Evolutionary conservation across 1,140 invertebrate genomes (phyloP).

Genomic region (Drosophila seguyi): DNA sequence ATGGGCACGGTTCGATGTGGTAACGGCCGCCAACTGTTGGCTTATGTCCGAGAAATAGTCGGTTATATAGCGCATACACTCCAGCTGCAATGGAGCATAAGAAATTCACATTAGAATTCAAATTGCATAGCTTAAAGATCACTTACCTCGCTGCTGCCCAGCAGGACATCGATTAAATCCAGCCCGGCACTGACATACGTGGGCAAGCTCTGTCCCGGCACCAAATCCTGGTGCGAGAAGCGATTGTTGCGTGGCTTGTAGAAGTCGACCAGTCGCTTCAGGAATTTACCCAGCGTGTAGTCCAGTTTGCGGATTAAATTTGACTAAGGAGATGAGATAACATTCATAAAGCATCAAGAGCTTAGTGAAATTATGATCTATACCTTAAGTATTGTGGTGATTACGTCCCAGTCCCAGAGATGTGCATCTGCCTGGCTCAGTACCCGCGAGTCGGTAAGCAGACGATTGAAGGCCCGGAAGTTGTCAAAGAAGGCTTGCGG

Average conservation of each 20-base stretch:
- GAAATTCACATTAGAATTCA: conserved; percentile 61
- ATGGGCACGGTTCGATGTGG: conserved; percentile 90
- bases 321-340: conserved; percentile 43
- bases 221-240: conserved; percentile 91
- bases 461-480: conserved; percentile 87
- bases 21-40: conserved; percentile 90
- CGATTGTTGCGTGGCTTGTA: conserved; percentile 94
- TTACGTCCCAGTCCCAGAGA: conserved; percentile 94
- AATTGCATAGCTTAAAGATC: neutral
- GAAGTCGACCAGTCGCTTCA: conserved; percentile 93
- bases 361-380: neutral
- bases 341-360: neutral
- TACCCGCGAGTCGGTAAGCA: conserved; percentile 91
- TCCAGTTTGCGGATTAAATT: conserved; percentile 88
- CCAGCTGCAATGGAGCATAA: conserved; percentile 72
- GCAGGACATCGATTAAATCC: conserved; percentile 91
- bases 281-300: conserved; percentile 91
- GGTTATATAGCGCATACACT: conserved; percentile 88
- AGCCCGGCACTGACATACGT: conserved; percentile 90
- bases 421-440: conserved; percentile 90
- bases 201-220: conserved; percentile 86
- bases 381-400: conserved; percentile 91
- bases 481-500: conserved; percentile 83
- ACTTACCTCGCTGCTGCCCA: conserved; percentile 86
- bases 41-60: conserved; percentile 94